A percentile compares a stretch with the other conserved stretches of the same genome.
phyloP scores from a whole-genome alignment of 2,797 vertebrate species.

The Mormyrops attenuatus region DNA sequence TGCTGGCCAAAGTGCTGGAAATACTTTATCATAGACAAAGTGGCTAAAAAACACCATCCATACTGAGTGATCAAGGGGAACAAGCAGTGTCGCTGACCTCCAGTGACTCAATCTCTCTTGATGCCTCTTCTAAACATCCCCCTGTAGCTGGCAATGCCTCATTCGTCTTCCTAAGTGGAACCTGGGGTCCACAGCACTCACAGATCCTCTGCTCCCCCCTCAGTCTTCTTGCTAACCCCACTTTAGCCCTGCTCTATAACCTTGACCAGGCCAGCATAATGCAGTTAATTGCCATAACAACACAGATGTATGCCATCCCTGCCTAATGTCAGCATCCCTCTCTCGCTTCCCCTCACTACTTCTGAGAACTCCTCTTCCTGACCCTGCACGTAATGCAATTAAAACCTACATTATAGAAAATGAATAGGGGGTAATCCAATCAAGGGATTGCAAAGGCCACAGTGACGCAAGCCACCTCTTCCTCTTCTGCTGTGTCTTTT shows the following conservation, averaged over 20 bases:
- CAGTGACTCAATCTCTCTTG: conserved; percentile 4
- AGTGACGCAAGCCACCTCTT: not conserved
- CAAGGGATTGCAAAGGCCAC: conserved; percentile 29
- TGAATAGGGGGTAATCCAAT: conserved; percentile 49
- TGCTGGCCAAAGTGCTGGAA: conserved; percentile 30
- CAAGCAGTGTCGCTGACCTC: not conserved
- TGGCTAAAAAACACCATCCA: conserved; percentile 7
- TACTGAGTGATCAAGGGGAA: not conserved
- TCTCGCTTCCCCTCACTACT: conserved; percentile 27
- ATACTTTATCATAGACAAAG: conserved; percentile 28
- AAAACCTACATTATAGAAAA: conserved; percentile 44
- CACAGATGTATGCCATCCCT: conserved; percentile 49
- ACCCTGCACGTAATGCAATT: conserved; percentile 45
- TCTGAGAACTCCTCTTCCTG: conserved; percentile 42
- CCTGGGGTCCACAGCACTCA: not conserved
- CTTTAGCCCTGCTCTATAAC: conserved; percentile 31
- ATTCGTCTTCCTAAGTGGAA: not conserved
- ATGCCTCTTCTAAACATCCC: not conserved
- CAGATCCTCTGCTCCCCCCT: not conserved
- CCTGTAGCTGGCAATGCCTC: not conserved
- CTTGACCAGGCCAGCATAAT: conserved; percentile 54
- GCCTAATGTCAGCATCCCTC: conserved; percentile 56
- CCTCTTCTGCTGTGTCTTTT: conserved; percentile 15
- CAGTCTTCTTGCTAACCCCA: not conserved
- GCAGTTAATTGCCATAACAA: conserved; percentile 62